Evolutionary conservation across 1,140 invertebrate species (phyloP).

Genomic region (Nautilus pompilius): DNA sequence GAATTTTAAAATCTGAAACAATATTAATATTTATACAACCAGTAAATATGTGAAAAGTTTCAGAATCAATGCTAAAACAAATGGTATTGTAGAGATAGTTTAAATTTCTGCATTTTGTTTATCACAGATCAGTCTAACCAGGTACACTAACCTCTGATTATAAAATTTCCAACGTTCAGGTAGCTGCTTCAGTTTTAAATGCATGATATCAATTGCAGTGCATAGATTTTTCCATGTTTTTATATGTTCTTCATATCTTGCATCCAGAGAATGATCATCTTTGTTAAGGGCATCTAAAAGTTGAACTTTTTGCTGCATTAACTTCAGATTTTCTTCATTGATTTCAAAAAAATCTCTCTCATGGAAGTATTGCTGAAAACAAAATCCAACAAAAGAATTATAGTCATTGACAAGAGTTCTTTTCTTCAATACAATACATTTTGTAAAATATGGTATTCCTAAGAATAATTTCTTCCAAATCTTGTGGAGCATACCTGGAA

Average conservation of each 20-base stretch:
- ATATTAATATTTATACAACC: too few relatives aligned
- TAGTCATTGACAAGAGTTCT: background rate
- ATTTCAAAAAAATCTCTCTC: constrained; percentile 63
- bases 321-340: background rate
- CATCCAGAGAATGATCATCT: constrained; percentile 62
- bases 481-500: too few relatives aligned
- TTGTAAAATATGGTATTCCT: too few relatives aligned
- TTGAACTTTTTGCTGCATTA: background rate
- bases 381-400: background rate
- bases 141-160: constrained; percentile 64
- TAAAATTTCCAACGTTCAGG: constrained; percentile 88
- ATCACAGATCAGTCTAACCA: too few relatives aligned
- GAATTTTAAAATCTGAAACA: too few relatives aligned
- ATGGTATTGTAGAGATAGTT: too few relatives aligned
- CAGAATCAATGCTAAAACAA: too few relatives aligned
- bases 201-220: constrained; percentile 69
- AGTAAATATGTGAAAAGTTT: too few relatives aligned
- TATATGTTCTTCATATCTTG: constrained; percentile 64
- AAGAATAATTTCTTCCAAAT: too few relatives aligned
- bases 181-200: constrained; percentile 77
- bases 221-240: constrained; percentile 72
- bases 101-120: too few relatives aligned
- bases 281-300: constrained; percentile 55
- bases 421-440: too few relatives aligned
- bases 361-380: constrained; percentile 62